Base-by-base conservation (phyloP, 2,797 vertebrate species). In the Darevskia nairensis region DNA sequence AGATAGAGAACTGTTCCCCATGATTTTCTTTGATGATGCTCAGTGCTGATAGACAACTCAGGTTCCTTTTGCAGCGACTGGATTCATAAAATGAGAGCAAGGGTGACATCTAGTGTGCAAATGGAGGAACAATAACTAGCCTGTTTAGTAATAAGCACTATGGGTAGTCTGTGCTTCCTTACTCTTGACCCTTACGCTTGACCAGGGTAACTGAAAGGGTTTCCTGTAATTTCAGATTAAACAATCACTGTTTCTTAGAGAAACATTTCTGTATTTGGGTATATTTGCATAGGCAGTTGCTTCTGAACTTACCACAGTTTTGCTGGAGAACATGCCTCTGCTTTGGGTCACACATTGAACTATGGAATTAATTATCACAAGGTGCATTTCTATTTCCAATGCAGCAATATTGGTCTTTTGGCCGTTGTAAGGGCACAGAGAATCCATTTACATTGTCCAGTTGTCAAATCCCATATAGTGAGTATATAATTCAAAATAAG, bases 51-150 rank as follows among this genome's bases (percentile, higher is more conserved):
- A 41, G 64, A 39, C 21, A 61, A 1, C 4, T 46, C 25, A 21
- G 21, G 10, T 27, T 29, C 59, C 32, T 50, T 11, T 61, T 64
- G 29, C 23, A 55, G 29, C 9, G 39, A 5, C 23, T 19, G 9
- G 3, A 35, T 32, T 29, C n/a, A 55, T 55, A 80, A 89, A 44
- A 50, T 4, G 19, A 25, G 41, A 27, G 25, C 46, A 69, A 83
- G 71, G 5, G 39, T 78, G 88, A 81, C 88, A 85, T 76, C 88
- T 89, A 85, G 83, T 66, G 86, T 8, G 2, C 1, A 1, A 46
- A 46, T 10, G 11, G 10, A 44, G 32, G n/a, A 75, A 44, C 11
- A 4, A 5, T 6, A 10, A 13, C 1, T 7, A 23, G 41, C 4
- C 80, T 82, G 21, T 61, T 61, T 39, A 44, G 21, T 25, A 81